Evolutionary conservation across 2,888 invertebrate genomes (phyloP), one percentile per base, ranked within the genome.

Genomic region (Venusia cambrica): DNA sequence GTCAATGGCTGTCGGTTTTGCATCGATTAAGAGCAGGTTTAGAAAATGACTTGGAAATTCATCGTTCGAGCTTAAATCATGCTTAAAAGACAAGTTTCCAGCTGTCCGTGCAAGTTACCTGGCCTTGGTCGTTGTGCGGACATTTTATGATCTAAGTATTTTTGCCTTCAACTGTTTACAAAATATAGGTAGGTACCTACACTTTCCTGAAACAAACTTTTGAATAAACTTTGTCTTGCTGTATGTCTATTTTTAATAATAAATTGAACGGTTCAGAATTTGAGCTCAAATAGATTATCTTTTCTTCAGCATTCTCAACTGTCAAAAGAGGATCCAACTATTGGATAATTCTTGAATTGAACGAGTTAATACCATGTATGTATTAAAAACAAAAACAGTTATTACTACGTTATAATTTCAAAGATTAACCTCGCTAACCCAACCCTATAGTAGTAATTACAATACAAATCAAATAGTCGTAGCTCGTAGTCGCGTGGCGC

Each of bases 401-500:
- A 26, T 39, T 35, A 34, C n/a, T n/a, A n/a, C 26, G 9, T 8
- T 22, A 10, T 39, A 39, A 39, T 35, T 26, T 18, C 17, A 26
- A 34, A 35, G 38, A 38, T 38, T 38, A 33, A 38, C 38, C 38
- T 33, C 10, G 26, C 20, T 28, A 32, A 40, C 27, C 27, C 40
- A 26, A 30, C 37, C 37, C 37, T 37, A 30, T 11, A 18, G 28
- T 29, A 30, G 26, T 35, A 35, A 35, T 40, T 40, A 45, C 48
- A 48, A 48, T 37, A 57, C 45, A 64, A 70, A 68, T 74, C 66
- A 55, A 64, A 65, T 61, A 67, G 63, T 65, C 57, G 68, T 58
- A 62, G 65, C 69, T 65, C 57, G 68, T 58, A 62, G 65, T 70
- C 62, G 73, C 74, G 69, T 75, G 75, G 59, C 60, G 44, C 57